These are phyloP conservation scores for Homarus americanus DNA, from an alignment of 1,140 invertebrate species.

Conservation along the genomic window DNA sequence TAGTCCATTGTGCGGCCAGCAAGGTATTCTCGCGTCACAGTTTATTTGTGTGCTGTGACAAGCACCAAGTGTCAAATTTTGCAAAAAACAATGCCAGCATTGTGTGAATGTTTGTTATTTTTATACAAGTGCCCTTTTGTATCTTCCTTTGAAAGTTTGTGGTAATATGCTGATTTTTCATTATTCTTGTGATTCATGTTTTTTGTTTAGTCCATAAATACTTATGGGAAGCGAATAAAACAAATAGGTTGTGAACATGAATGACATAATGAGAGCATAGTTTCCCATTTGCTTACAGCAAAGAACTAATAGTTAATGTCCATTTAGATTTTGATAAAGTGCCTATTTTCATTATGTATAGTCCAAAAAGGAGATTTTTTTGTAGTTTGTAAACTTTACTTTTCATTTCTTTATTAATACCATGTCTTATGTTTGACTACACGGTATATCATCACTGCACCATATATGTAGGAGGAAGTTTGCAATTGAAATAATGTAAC, in stretches of 20 bases:
- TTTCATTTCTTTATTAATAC: slow-evolving; percentile 30
- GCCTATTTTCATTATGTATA: slow-evolving; percentile 70
- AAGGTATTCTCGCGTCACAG: slow-evolving; percentile 25
- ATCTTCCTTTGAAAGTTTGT: slow-evolving; percentile 46
- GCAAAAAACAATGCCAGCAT: slow-evolving; percentile 58
- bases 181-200: slow-evolving; percentile 26
- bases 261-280: slow-evolving; percentile 58
- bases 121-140: slow-evolving; percentile 63
- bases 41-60: slow-evolving; percentile 34
- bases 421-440: slow-evolving; percentile 56
- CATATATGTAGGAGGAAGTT: slow-evolving; percentile 34
- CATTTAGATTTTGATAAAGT: slow-evolving; percentile 65
- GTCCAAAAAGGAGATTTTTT: slow-evolving; percentile 50
- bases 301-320: slow-evolving; percentile 52
- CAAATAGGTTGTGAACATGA: slow-evolving; percentile 65
- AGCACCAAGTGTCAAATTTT: slow-evolving; percentile 62
- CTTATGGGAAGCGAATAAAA: slow-evolving; percentile 44
- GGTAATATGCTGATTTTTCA: background rate
- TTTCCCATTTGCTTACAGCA: slow-evolving; percentile 48
- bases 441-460: slow-evolving; percentile 67
- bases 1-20: slow-evolving; percentile 21
- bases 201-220: slow-evolving; percentile 46
- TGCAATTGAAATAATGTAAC: slow-evolving; percentile 42
- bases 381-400: slow-evolving; percentile 23
- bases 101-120: slow-evolving; percentile 72